phyloP scores from a whole-genome alignment of 2,797 vertebrate genomes.

The Myotis vivesi region DNA sequence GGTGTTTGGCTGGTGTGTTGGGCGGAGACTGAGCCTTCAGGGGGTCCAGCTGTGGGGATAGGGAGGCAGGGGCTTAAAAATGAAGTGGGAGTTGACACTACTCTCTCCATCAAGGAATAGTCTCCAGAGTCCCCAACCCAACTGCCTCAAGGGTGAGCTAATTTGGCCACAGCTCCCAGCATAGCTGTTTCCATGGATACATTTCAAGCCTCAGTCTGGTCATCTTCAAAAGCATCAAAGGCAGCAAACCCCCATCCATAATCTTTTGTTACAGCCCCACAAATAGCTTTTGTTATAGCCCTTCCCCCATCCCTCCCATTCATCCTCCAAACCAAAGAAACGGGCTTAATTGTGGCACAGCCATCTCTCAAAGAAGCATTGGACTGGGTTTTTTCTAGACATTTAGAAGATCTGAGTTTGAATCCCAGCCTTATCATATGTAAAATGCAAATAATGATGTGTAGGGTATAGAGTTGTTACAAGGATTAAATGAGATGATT shows the following conservation, averaged over 20 bases:
- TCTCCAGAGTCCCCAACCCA: background rate
- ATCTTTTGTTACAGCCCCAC: constrained; percentile 73
- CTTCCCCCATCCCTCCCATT: constrained; percentile 31
- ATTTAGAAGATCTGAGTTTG: constrained; percentile 18
- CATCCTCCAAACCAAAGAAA: constrained; percentile 50
- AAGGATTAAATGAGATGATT: background rate
- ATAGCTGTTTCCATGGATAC: constrained; percentile 75
- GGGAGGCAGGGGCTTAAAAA: background rate
- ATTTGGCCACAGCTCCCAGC: constrained; percentile 28
- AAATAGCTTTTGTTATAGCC: constrained; percentile 69
- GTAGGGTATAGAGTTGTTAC: background rate
- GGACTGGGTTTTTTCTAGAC: background rate
- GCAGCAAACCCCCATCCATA: constrained; percentile 66
- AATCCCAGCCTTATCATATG: constrained; percentile 18
- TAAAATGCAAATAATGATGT: constrained; percentile 13
- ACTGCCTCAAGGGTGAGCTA: constrained; percentile 48
- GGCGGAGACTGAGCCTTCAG: background rate
- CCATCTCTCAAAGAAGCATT: background rate
- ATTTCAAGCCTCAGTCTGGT: constrained; percentile 67
- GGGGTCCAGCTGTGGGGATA: background rate
- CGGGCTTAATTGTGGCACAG: constrained; percentile 36
- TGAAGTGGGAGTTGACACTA: background rate
- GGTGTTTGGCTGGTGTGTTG: background rate
- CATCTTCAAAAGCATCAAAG: constrained; percentile 77
- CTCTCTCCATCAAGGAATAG: background rate